Base-by-base conservation (phyloP, 2,888 invertebrate genomes). In the Aporophyla lueneburgensis region DNA sequence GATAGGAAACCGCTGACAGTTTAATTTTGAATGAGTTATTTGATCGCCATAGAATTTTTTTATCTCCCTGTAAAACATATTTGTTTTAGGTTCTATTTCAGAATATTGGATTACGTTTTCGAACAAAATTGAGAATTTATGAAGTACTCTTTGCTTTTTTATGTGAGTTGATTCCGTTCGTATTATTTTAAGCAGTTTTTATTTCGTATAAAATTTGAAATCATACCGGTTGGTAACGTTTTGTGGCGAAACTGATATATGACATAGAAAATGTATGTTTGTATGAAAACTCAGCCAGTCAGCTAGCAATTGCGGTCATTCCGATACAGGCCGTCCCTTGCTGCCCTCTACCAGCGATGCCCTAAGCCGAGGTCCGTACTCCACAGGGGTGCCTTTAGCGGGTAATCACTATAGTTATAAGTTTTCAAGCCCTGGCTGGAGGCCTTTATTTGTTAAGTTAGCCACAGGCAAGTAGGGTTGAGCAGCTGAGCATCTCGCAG, bases 91-190 rank as follows among this genome's bases (percentile, higher is more conserved):
- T 71, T 68, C 21, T 68, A 40, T 71, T 51, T 3, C 68, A 24
- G 59, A 56, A 72, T 61, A 82, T 76, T 69, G 49, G 14, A 69
- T 69, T 51, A 71, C 51, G 0, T 33, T 59, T 76, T 43, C n/a
- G 19, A 49, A 67, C 12, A 51, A 68, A 68, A 59, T 59, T 53
- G 10, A 16, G 46, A 56, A 53, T 63, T 14, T 54, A 58, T 63
- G 4, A 72, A 53, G 19, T n/a, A 24, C n/a, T 71, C 2, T 49
- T 24, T 61, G 14, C n/a, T 0, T 66, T 54, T 24, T n/a, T 19
- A 49, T 40, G 43, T 46, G 10, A 27, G 27, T 49, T 24, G 24
- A 9, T 51, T 49, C n/a, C 3, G 12, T 27, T 63, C 6, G 43
- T n/a, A 19, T 21, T 12, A 27, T 33, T 63, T 40, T 19, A 49